Base-by-base conservation (phyloP, 2,113 vertebrate species). In the Pithys albifrons region DNA sequence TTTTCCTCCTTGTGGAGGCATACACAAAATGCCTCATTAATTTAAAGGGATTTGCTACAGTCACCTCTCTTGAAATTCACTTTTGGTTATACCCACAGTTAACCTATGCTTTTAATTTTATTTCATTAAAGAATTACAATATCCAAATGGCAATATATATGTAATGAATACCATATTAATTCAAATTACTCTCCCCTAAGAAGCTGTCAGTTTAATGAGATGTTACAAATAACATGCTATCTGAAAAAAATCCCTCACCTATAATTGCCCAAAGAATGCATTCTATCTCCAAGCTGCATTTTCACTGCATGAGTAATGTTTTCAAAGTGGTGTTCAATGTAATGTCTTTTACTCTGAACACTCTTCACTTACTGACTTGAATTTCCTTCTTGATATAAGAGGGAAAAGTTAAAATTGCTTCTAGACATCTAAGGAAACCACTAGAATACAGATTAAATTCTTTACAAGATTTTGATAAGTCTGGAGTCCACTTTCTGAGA, bases 351-450 rank as follows among this genome's bases (percentile, higher is more conserved):
- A 22, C 22, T 79, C 52, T 65, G 57, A 88, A 85, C 29, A 29
- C 10, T 82, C 54, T 51, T 62, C 46, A 49, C 64, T 95, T 72
- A 77, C 69, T 64, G 59, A 58, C 61, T 91, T 0, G 1, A 89
- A 90, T 92, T 92, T 88, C n/a, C 33, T 80, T 75, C 64, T 74
- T 86, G 59, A 66, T 91, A 35, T 33, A 28, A 87, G 20, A 29
- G 17, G 41, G 22, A 45, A 94, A 95, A 91, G 41, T 70, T 90
- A 54, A 89, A 96, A 94, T 85, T 85, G 33, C 66, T 94, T 91
- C 85, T 45, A 88, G 82, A 73, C n/a, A 6, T 46, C 54, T 31
- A 88, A 58, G 14, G 28, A 82, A 67, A 39, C 62, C 62, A 59
- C 66, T 49, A 71, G 69, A 88, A 86, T 46, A 48, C 52, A 46